Base-by-base conservation (phyloP, 2,797 vertebrate species). In the Chrysolophus pictus region DNA sequence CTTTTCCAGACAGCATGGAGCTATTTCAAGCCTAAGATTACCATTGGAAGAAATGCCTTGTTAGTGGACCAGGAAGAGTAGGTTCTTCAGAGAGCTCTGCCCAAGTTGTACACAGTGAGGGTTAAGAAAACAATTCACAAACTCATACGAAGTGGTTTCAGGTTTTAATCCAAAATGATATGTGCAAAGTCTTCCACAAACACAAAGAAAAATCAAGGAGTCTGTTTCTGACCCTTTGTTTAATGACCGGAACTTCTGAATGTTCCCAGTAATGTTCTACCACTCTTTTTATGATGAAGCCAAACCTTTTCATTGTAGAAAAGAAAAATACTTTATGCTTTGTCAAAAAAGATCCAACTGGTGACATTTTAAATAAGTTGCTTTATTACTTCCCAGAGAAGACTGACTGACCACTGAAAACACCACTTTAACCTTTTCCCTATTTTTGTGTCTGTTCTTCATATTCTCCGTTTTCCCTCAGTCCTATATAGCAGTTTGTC, bases 361-460 rank as follows among this genome's bases (percentile, higher is more conserved):
- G 28, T 51, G 10, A 63, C 42, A 91, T 94, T 75, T 88, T 68
- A 80, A 93, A 71, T 59, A 92, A 74, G 19, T 60, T 94, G 41
- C 16, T 95, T 82, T 79, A 67, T 7, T 84, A 93, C 94, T 97
- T 96, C 24, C 59, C 73, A 87, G 63, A 82, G 35, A 93, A 84
- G 6, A 69, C 49, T 59, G 22, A 22, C 46, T 56, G 24, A 18
- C 44, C 59, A 18, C 22, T 91, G 41, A 89, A 96, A 93, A 91
- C 44, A 83, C 63, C 33, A 35, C 8, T 74, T 78, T 83, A 71
- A 87, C 44, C 5, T 75, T 96, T 94, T 80, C 19, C 47, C 8
- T 59, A 5, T 14, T 76, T 58, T 68, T 44, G 4, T 29, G 3
- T 44, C 10, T 69, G 5, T 76, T 88, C 14, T 87, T 84, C 35